Evolutionary conservation across 2,888 invertebrate genomes (phyloP).

Genomic region (Tribolium freemani): DNA sequence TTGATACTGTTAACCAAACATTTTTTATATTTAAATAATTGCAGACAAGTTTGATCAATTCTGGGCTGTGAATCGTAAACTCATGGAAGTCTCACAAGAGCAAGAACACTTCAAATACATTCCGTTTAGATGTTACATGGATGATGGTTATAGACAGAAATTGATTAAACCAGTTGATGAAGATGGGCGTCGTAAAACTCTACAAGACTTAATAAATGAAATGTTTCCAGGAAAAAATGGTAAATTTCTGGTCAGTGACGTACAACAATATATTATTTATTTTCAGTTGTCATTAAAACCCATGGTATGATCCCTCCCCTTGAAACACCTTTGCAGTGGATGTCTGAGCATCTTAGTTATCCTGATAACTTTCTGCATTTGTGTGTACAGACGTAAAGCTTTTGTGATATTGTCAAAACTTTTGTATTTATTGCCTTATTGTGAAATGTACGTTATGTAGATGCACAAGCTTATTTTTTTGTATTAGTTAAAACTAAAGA

Average conservation of each 20-base stretch:
- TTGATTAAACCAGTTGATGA: slow-evolving; percentile 82
- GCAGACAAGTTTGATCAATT: slow-evolving; percentile 98
- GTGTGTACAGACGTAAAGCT: slow-evolving; percentile 67
- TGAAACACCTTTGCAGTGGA: slow-evolving; percentile 95
- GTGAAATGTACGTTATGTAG: background rate
- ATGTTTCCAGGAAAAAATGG: slow-evolving; percentile 75
- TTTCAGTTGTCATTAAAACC: slow-evolving; percentile 82
- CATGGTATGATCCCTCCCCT: slow-evolving; percentile 91
- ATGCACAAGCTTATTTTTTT: background rate
- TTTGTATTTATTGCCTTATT: slow-evolving; percentile 32
- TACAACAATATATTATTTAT: slow-evolving; percentile 37
- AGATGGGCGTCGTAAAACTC: slow-evolving; percentile 80
- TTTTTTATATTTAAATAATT: slow-evolving; percentile 54
- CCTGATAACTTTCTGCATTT: slow-evolving; percentile 99
- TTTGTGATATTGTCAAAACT: slow-evolving; percentile 30
- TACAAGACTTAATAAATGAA: slow-evolving; percentile 80
- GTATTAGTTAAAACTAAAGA: background rate
- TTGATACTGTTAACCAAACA: background rate
- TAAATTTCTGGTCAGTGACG: slow-evolving; percentile 36
- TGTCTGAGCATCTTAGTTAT: slow-evolving; percentile 97
- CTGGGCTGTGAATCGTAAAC: slow-evolving; percentile 95
- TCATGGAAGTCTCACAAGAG: slow-evolving; percentile 90
- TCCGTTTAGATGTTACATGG: slow-evolving; percentile 86
- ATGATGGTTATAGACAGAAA: slow-evolving; percentile 81
- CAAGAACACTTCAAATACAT: slow-evolving; percentile 90